Percentiles rank a stretch among this genome's conserved stretches.
phyloP scores from a whole-genome alignment of 2,797 vertebrate genomes.

The Periophthalmus magnuspinnatus region DNA sequence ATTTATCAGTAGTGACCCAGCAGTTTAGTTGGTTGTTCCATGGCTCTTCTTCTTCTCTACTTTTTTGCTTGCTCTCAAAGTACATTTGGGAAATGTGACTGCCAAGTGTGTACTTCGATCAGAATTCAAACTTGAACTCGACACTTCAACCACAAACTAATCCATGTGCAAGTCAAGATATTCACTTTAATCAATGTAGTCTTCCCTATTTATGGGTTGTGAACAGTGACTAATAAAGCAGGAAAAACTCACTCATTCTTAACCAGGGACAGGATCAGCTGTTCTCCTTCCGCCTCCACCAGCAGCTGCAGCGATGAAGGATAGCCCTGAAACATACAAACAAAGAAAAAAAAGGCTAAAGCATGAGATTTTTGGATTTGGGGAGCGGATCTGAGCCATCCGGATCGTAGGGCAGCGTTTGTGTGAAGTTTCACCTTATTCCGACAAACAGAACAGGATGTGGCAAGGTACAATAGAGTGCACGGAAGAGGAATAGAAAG shows the following conservation, averaged over 20 bases:
- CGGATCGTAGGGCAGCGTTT: constrained; percentile 32
- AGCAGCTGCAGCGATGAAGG: constrained; percentile 82
- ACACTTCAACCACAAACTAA: too few relatives aligned
- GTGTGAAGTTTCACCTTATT: constrained; percentile 31
- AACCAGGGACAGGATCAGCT: constrained; percentile 84
- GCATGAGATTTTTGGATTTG: constrained; percentile 27
- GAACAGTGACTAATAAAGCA: neutral
- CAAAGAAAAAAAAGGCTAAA: constrained; percentile 28
- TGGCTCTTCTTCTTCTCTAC: too few relatives aligned
- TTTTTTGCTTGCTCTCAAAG: too few relatives aligned
- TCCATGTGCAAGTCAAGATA: neutral
- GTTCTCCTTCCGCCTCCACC: constrained; percentile 78
- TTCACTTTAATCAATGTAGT: neutral
- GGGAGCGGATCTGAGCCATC: constrained; percentile 49
- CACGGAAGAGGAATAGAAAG: constrained; percentile 51
- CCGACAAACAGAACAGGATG: constrained; percentile 52
- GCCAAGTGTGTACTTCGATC: too few relatives aligned
- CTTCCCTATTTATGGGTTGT: neutral
- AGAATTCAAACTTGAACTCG: too few relatives aligned
- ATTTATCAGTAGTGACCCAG: too few relatives aligned
- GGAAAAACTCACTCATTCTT: constrained; percentile 89
- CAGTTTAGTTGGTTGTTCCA: too few relatives aligned
- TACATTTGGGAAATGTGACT: too few relatives aligned
- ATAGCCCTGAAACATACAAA: constrained; percentile 79
- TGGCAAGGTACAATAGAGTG: constrained; percentile 45